phyloP scores from a whole-genome alignment of 2,888 invertebrate species.

The Perizoma affinitatum region DNA sequence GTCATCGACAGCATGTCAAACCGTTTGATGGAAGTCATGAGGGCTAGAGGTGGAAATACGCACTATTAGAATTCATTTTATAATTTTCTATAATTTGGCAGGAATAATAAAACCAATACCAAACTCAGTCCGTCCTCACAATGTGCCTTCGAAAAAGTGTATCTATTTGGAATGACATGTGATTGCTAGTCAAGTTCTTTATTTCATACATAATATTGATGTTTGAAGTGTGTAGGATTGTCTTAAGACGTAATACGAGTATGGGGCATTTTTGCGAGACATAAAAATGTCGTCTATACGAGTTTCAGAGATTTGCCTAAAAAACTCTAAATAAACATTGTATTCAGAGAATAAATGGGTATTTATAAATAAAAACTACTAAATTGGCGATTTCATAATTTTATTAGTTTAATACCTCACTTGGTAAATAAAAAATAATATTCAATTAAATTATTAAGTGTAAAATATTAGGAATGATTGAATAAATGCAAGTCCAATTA shows the following conservation, averaged over 20 bases:
- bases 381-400: constrained; percentile 46
- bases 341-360: constrained; percentile 13
- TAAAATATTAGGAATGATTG: constrained; percentile 67
- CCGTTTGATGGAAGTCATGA: too few relatives aligned
- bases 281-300: constrained; percentile 24
- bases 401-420: constrained; percentile 48
- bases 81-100: too few relatives aligned
- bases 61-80: too few relatives aligned
- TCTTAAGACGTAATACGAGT: background rate
- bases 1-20: too few relatives aligned
- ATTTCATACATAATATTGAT: too few relatives aligned
- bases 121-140: constrained; percentile 3
- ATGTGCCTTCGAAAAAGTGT: constrained; percentile 1
- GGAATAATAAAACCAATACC: too few relatives aligned
- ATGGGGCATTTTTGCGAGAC: constrained; percentile 20
- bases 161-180: background rate
- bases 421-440: constrained; percentile 51
- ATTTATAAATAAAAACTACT: constrained; percentile 29
- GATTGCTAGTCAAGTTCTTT: background rate
- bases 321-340: constrained; percentile 10
- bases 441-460: constrained; percentile 34
- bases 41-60: too few relatives aligned
- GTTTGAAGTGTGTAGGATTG: too few relatives aligned
- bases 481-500: constrained; percentile 62
- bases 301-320: constrained; percentile 1